These are phyloP conservation scores for Ganaspis sp. DNA, from an alignment of 1,140 invertebrate species.

Conservation along the genomic window DNA sequence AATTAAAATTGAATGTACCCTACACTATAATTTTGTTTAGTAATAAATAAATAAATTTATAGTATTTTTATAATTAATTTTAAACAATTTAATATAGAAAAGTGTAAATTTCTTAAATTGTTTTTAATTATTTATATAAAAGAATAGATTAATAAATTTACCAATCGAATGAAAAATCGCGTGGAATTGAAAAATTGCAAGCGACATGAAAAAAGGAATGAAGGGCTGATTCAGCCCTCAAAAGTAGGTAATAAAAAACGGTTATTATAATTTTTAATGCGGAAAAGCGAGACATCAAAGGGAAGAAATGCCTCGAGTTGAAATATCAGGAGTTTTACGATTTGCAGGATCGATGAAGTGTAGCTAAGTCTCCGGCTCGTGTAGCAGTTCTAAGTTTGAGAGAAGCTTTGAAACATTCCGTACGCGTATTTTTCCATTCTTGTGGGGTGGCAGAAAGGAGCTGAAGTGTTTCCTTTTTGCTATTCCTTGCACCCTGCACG, in stretches of 20 bases:
- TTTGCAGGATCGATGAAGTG: background rate
- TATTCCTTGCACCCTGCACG: constrained; percentile 23
- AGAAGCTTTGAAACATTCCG: constrained; percentile 8
- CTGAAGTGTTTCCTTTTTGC: constrained; percentile 24
- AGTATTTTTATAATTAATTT: no score
- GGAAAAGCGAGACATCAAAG: constrained; percentile 5
- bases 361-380: background rate
- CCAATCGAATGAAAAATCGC: no score
- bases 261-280: constrained; percentile 17
- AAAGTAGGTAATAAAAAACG: background rate
- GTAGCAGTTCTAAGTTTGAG: background rate
- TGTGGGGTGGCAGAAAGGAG: constrained; percentile 11
- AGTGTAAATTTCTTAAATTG: no score
- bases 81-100: no score
- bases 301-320: background rate
- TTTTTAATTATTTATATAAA: no score
- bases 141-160: no score
- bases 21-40: no score
- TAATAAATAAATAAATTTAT: no score
- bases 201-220: background rate
- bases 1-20: no score
- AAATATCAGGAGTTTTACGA: constrained; percentile 15
- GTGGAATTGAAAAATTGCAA: background rate
- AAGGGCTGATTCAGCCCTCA: background rate
- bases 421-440: constrained; percentile 22